Base-by-base conservation (phyloP, 2,888 invertebrate genomes). In the Drosophila anomelani region DNA sequence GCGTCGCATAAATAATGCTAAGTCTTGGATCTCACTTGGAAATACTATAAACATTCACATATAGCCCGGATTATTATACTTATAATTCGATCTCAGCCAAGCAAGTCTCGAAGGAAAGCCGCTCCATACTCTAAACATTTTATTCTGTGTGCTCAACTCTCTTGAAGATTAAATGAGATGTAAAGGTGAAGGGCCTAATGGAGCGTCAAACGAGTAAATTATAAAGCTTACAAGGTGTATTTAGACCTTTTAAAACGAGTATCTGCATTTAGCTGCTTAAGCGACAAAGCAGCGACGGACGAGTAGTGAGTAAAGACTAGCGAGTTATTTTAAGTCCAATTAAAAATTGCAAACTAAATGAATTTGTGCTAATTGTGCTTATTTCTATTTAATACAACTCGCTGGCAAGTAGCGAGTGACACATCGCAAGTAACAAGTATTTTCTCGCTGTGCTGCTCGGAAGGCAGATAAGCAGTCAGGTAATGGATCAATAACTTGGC, bases 401-500 rank as follows among this genome's bases (percentile, higher is more conserved):
- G 1, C 6, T 43, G 7, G 5, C 3, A 20, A 44, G 9, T 17
- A 4, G 12, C 20, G 5, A 7, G 20, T 20, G 12, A 12, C 20
- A 13, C 20, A 13, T 44, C 1, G 44, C 26, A 1, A 15, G 13
- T 20, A n/a, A 8, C 17, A 0, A 41, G n/a, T 10, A 26, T 5
- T 60, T 59, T 47, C 39, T 32, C 23, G 0, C 23, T 4, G 51
- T 67, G 64, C 8, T 4, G 36, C 3, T 0, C 1, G 1, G 12
- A 10, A 10, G 43, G 5, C 8, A 15, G 23, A 15, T 39, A 67
- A 67, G 44, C 73, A 66, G 66, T 49, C 59, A 38, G 58, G 60
- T 74, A 66, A 74, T 74, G 73, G 75, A 74, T 74, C 74, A 74
- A 74, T 60, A 70, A 20, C 58, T 61, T 26, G 60, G 32, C 60